Evolutionary conservation across 2,113 vertebrate species (phyloP).

Genomic region (Climacteris rufus): DNA sequence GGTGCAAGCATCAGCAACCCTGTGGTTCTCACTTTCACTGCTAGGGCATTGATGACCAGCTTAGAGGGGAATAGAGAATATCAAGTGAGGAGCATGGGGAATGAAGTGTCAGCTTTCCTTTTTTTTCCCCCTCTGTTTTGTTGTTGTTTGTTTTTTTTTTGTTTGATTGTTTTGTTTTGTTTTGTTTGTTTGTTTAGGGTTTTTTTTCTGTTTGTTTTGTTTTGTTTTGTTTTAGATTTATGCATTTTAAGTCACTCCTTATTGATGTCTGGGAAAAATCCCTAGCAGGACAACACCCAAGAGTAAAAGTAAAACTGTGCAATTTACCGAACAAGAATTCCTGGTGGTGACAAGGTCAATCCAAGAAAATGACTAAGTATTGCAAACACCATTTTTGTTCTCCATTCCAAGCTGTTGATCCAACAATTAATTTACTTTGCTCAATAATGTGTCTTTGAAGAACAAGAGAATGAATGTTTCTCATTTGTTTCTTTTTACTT

Average conservation of each 20-base stretch:
- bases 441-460: not conserved
- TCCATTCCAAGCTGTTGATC: not conserved
- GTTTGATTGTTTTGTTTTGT: no score
- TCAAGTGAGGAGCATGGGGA: not conserved
- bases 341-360: not conserved
- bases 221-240: not conserved
- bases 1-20: not conserved
- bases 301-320: not conserved
- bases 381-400: not conserved
- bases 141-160: not conserved
- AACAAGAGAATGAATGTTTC: not conserved
- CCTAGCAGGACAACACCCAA: not conserved
- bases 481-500: not conserved
- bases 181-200: not conserved
- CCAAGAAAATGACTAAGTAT: not conserved
- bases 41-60: slow-evolving; percentile 21
- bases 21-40: slow-evolving; percentile 3
- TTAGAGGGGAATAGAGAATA: not conserved
- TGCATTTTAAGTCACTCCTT: slow-evolving; percentile 2
- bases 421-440: not conserved
- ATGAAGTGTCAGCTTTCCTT: not conserved
- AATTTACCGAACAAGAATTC: not conserved
- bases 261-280: not conserved
- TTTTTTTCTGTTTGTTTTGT: not conserved
- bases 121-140: not conserved